These are phyloP conservation scores for Distichodus sexfasciatus DNA, from an alignment of 2,797 vertebrate genomes.

Conservation along the genomic window DNA sequence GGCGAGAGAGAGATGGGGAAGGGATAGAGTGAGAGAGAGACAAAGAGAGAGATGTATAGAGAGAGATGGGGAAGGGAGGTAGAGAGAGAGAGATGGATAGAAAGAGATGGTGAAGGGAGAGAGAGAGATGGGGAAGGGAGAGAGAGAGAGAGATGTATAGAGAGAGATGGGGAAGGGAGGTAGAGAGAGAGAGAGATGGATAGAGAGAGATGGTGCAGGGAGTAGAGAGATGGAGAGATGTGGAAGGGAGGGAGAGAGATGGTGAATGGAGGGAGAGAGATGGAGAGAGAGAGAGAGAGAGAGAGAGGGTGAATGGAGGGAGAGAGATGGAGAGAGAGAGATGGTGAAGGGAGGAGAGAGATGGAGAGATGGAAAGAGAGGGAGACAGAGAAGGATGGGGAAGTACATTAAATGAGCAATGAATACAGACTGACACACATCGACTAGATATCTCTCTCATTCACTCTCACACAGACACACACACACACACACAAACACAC, in stretches of 20 bases:
- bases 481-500: too few relatives aligned
- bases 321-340: neutral
- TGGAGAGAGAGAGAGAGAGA: neutral
- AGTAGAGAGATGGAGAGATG: neutral
- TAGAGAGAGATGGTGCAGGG: too few relatives aligned
- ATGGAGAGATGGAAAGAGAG: conserved; percentile 34
- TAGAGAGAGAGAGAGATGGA: too few relatives aligned
- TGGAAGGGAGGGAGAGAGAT: neutral
- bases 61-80: neutral
- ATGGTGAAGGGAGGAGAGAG: conserved; percentile 48
- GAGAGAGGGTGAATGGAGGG: neutral
- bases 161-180: too few relatives aligned
- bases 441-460: neutral
- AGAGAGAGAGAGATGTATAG: too few relatives aligned
- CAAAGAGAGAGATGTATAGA: neutral
- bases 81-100: too few relatives aligned
- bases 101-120: too few relatives aligned
- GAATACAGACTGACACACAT: conserved; percentile 35
- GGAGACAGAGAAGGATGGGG: conserved; percentile 52
- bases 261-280: neutral
- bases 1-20: neutral
- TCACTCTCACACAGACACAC: neutral
- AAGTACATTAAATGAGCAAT: too few relatives aligned
- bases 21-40: neutral
- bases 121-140: too few relatives aligned